phyloP scores from a whole-genome alignment of 2,888 invertebrate species.

The Arge pagana region DNA sequence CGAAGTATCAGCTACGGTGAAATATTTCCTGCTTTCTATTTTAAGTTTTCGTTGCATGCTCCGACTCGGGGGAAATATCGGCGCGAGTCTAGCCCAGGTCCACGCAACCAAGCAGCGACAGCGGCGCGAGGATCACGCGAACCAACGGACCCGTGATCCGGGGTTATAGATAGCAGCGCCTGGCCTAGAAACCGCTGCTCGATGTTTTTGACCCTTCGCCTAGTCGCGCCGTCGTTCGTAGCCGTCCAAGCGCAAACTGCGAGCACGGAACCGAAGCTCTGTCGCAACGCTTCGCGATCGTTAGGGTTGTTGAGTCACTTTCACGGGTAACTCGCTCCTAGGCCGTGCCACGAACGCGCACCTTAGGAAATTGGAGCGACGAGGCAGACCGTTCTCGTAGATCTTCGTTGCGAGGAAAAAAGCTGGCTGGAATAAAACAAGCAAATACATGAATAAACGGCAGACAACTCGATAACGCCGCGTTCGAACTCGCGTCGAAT shows the following conservation, averaged over 20 bases:
- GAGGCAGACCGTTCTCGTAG: no score
- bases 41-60: constrained; percentile 9
- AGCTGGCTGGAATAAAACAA: no score
- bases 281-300: constrained; percentile 14
- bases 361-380: no score
- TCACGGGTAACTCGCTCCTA: no score
- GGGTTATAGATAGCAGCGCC: constrained; percentile 58
- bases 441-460: no score
- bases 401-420: no score
- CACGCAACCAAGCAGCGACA: constrained; percentile 20
- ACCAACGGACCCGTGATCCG: constrained; percentile 36
- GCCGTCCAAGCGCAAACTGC: no score
- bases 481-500: no score
- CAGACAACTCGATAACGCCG: no score
- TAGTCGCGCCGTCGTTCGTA: no score
- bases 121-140: background rate
- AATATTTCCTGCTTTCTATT: constrained; percentile 12
- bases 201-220: constrained; percentile 58
- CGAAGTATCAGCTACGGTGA: background rate
- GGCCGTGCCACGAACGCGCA: no score
- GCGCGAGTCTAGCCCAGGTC: constrained; percentile 26
- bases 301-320: constrained; percentile 21
- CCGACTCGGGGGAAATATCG: constrained; percentile 10
- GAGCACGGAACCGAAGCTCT: background rate
- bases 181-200: constrained; percentile 58